Base-by-base conservation (phyloP, 2,888 invertebrate genomes). In the Galeopsomyia nigrocyanea region DNA sequence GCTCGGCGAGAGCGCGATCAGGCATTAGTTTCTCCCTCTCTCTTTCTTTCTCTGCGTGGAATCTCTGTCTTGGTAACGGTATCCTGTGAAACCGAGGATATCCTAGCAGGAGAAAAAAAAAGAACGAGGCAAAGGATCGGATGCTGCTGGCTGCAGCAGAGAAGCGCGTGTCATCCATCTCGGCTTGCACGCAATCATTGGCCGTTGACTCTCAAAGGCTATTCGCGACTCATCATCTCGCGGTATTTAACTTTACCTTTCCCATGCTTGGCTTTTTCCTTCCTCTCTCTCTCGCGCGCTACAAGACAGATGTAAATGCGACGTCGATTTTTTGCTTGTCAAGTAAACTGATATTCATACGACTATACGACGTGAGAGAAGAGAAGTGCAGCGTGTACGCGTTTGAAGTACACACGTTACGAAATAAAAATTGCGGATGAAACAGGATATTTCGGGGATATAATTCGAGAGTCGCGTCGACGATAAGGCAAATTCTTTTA, bases 141-240 rank as follows among this genome's bases (percentile, higher is more conserved):
- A 68, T 46, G 74, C 68, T 21, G 39, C 19, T 62, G 65, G 3
- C 31, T 39, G 39, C 39, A 58, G 31, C 63, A 67, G 55, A 63
- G 72, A 75, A 66, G 60, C 72, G 71, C 76, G 77, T 77, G 77
- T 78, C 77, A 76, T 76, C 77, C 75, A 76, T 77, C 76, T 77
- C 68, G 60, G 50, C 46, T 49, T 19, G 55, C 67, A 60, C 64
- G 68, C 65, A 60, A 73, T 69, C 65, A 50, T 53, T 65, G 68
- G 56, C 61, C 64, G 49, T 73, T 68, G 65, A 62, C 62, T 62
- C 46, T 53, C n/a, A 19, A 19, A 17, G 46, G 47, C 19, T 31
- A 47, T 57, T 19, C 50, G n/a, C 60, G 17, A 39, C 19, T 14
- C 14, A 49, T n/a, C 62, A 67, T 58, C 21, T 53, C 53, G 17